Percentiles rank a stretch among this genome's conserved stretches.
These are phyloP conservation scores for Ageneiosus marmoratus DNA, from an alignment of 2,113 vertebrate species.

Conservation along the genomic window DNA sequence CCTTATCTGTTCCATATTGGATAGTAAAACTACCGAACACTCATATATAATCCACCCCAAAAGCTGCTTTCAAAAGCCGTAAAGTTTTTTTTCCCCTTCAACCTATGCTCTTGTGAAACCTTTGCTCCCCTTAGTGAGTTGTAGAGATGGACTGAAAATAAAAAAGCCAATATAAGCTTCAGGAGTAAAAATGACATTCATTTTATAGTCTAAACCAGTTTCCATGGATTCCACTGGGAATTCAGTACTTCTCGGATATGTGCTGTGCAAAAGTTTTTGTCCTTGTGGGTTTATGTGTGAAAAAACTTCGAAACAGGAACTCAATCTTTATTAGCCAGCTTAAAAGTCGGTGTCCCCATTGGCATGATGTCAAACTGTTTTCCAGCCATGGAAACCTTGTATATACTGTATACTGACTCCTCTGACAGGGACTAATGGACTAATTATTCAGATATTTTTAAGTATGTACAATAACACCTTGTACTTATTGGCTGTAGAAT, in stretches of 20 bases:
- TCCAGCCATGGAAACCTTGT: too few relatives aligned
- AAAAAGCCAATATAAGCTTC: background rate
- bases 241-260: background rate
- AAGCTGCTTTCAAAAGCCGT: conserved; percentile 33
- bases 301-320: background rate
- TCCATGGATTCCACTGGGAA: background rate
- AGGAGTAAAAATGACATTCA: background rate
- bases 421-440: too few relatives aligned
- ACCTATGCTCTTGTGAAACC: background rate
- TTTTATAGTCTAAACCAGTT: background rate
- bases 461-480: too few relatives aligned
- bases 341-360: background rate
- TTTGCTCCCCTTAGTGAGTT: background rate
- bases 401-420: too few relatives aligned
- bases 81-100: conserved; percentile 41
- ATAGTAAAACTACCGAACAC: conserved; percentile 58
- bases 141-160: conserved; percentile 15
- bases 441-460: too few relatives aligned
- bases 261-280: background rate
- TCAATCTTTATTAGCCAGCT: background rate
- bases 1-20: conserved; percentile 60
- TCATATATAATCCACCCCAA: conserved; percentile 46
- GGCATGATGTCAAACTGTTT: background rate
- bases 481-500: too few relatives aligned
- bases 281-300: background rate